Conservation (phyloP, 2,113 vertebrate genomes). For the Perognathus longimembris region DNA sequence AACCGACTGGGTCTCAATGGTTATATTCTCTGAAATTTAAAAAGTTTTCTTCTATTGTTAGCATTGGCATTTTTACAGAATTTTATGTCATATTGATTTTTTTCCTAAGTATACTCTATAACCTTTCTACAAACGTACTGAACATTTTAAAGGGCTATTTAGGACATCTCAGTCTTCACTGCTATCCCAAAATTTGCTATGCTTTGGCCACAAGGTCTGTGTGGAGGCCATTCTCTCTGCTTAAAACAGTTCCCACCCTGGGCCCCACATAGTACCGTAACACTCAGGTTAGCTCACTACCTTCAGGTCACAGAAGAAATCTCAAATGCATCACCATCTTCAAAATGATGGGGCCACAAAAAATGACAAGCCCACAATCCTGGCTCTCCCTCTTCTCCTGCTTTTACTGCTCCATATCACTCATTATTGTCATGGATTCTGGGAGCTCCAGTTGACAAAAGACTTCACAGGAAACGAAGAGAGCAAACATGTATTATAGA, state of each 20-base stretch:
- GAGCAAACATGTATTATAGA: no score
- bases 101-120: constrained; percentile 11
- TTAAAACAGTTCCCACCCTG: background rate
- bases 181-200: background rate
- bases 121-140: background rate
- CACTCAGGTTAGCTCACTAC: no score
- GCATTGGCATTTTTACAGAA: background rate
- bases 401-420: background rate
- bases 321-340: background rate
- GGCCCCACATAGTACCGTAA: background rate
- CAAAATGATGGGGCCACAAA: background rate
- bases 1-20: background rate
- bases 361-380: background rate
- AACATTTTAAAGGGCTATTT: background rate
- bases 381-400: background rate
- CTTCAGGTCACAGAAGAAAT: background rate
- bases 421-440: background rate
- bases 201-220: background rate
- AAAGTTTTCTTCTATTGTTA: background rate
- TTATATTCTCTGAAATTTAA: background rate
- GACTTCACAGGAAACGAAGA: no score
- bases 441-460: no score
- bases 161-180: background rate
- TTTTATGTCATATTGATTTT: constrained; percentile 19
- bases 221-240: background rate